phyloP scores from a whole-genome alignment of 1,140 invertebrate species.

The Druon quercuslanigerum region DNA sequence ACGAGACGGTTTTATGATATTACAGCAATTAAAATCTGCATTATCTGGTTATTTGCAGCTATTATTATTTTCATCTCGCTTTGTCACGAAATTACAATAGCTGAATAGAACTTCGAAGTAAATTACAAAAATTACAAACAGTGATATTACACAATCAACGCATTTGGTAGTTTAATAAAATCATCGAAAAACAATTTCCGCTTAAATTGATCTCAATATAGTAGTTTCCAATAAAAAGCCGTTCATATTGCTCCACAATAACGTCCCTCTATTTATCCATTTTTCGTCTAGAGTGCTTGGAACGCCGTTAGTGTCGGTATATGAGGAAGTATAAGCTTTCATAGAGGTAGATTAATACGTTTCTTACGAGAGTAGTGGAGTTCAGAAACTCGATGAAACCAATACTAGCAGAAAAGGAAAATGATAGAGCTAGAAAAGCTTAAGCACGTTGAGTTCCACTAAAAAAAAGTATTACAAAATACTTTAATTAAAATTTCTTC shows the following conservation, averaged over 20 bases:
- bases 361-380: slow-evolving; percentile 10
- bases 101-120: too few relatives aligned
- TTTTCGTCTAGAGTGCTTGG: slow-evolving; percentile 17
- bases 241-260: neutral
- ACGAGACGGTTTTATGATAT: slow-evolving; percentile 15
- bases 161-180: too few relatives aligned
- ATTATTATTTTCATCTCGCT: too few relatives aligned
- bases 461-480: too few relatives aligned
- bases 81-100: too few relatives aligned
- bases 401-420: neutral
- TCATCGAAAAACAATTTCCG: too few relatives aligned
- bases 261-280: slow-evolving; percentile 10
- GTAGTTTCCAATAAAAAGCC: neutral
- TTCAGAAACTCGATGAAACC: slow-evolving; percentile 10
- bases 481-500: too few relatives aligned
- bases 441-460: too few relatives aligned
- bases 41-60: neutral
- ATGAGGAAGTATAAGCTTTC: slow-evolving; percentile 25
- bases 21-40: neutral
- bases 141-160: too few relatives aligned
- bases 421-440: neutral
- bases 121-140: too few relatives aligned
- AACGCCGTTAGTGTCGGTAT: slow-evolving; percentile 2
- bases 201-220: too few relatives aligned
- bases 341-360: slow-evolving; percentile 25